These are phyloP conservation scores for Garrulus glandarius DNA, from an alignment of 2,797 vertebrate genomes.

Conservation along the genomic window DNA sequence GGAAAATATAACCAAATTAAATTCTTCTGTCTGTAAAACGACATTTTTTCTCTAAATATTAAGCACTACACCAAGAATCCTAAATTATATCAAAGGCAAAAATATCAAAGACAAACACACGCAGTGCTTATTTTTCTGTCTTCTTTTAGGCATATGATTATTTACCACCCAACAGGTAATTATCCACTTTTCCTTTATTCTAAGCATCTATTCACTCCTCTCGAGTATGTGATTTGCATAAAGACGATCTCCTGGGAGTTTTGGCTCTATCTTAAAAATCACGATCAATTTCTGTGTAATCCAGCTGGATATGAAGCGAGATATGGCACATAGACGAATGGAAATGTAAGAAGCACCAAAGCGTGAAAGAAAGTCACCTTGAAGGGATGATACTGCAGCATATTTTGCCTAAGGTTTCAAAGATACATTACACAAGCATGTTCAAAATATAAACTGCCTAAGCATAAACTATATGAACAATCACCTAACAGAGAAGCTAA, in stretches of 20 bases:
- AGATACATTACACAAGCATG: not conserved
- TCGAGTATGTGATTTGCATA: slow-evolving; percentile 47
- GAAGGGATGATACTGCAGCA: slow-evolving; percentile 17
- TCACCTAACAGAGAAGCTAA: not conserved
- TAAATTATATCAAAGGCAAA: slow-evolving; percentile 48
- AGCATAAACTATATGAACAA: not conserved
- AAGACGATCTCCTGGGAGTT: slow-evolving; percentile 49
- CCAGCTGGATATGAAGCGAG: slow-evolving; percentile 53
- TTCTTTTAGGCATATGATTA: slow-evolving; percentile 53
- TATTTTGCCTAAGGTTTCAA: slow-evolving; percentile 14
- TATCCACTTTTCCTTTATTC: slow-evolving; percentile 65
- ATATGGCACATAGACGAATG: not conserved
- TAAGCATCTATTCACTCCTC: slow-evolving; percentile 51
- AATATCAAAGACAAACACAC: slow-evolving; percentile 34
- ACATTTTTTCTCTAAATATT: slow-evolving; percentile 12
- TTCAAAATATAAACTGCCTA: not conserved
- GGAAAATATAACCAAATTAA: slow-evolving; percentile 1
- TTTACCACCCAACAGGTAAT: slow-evolving; percentile 67
- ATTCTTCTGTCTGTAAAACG: slow-evolving; percentile 9
- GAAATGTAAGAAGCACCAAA: slow-evolving; percentile 59
- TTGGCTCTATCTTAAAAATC: slow-evolving; percentile 57
- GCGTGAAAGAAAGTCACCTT: slow-evolving; percentile 72
- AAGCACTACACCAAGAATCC: not conserved
- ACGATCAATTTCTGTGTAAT: slow-evolving; percentile 65
- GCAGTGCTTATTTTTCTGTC: slow-evolving; percentile 42